Evolutionary conservation across 1,140 invertebrate genomes (phyloP), one percentile per base, ranked within the genome.

Genomic region (Aphelenchoides besseyi): DNA sequence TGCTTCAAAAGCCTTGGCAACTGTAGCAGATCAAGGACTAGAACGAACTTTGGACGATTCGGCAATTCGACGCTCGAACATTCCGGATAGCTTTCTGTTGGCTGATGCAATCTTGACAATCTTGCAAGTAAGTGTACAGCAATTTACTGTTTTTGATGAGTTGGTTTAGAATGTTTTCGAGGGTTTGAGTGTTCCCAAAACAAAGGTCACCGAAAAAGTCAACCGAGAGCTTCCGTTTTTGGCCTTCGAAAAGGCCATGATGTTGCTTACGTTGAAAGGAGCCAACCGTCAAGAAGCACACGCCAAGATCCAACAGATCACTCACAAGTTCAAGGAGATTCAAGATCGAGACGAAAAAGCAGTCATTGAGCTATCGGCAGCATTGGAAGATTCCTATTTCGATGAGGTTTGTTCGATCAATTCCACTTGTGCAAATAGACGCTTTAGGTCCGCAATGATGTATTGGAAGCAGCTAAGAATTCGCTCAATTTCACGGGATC

Each of bases 31-130:
- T 1, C 97, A 99, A 85, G 98, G 96, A 94, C 88, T 99, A 85
- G 97, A 99, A 85, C 88, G 97, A 55, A 98, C 96, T 1, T 86
- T 99, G 2, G 97, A 99, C 84, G 97, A 99, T 82, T 97, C 94
- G 33, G 95, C 95, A 0, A 98, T 95, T 85, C 90, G 94, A 66
- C 88, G 97, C 52, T 86, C 98, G 35, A 91, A 91, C 0, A 84
- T 99, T 12, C 89, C 94, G 0, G 95, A 98, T 86, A 91, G 92
- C 1, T 98, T 98, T 83, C 86, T 99, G 3, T 90, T 91, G 1
- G 92, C 94, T 0, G 96, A 99, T 84, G 91, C 92, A 26, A 87
- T 94, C 30, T 86, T 98, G 8, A 89, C 92, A 63, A 97, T 93
- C 0, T 86, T 98, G 1, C 90, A 95, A 57, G 79, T 82, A 12